Percentiles rank a stretch among this genome's conserved stretches.
phyloP scores from a whole-genome alignment of 92 coral and sea anemone genomes.

The Epizoanthus fatuus region DNA sequence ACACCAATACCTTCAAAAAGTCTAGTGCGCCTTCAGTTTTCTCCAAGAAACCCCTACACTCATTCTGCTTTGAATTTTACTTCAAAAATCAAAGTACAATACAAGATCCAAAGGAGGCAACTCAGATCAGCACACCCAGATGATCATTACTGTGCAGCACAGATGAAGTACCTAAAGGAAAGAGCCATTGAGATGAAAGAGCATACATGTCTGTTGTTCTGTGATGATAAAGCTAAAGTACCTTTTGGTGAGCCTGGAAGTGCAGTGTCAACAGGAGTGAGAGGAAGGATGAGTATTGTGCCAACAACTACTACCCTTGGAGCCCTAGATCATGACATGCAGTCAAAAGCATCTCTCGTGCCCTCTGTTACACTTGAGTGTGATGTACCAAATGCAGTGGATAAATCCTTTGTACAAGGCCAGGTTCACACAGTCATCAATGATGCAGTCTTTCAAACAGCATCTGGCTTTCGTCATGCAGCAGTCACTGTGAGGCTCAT shows the following conservation, averaged over 20 bases:
- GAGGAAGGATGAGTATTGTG: constrained; percentile 9
- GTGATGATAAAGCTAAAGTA: constrained; percentile 67
- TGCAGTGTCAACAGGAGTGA: constrained; percentile 66
- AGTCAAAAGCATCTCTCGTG: too few species aligned
- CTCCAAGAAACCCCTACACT: constrained; percentile 57
- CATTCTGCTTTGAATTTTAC: constrained; percentile 39
- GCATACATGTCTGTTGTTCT: constrained; percentile 23
- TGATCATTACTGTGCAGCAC: constrained; percentile 62
- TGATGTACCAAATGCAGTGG: constrained; percentile 41
- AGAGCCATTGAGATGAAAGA: constrained; percentile 22
- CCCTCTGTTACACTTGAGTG: neutral
- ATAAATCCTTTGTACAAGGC: constrained; percentile 51
- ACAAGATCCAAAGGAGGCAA: constrained; percentile 34
- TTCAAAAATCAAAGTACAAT: constrained; percentile 29
- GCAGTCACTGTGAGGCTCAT: constrained; percentile 26
- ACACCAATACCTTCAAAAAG: constrained; percentile 47
- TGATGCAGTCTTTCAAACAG: constrained; percentile 50
- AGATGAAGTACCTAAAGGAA: constrained; percentile 52
- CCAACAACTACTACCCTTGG: too few species aligned
- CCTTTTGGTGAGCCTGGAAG: constrained; percentile 61
- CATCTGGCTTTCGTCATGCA: constrained; percentile 51
- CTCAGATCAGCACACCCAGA: constrained; percentile 51
- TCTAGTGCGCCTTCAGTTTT: constrained; percentile 48
- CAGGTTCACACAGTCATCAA: constrained; percentile 50
- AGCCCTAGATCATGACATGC: too few species aligned